Evolutionary conservation across 1,140 invertebrate species (phyloP), one percentile per base, ranked within the genome.

Genomic region (Amyelois transitella): DNA sequence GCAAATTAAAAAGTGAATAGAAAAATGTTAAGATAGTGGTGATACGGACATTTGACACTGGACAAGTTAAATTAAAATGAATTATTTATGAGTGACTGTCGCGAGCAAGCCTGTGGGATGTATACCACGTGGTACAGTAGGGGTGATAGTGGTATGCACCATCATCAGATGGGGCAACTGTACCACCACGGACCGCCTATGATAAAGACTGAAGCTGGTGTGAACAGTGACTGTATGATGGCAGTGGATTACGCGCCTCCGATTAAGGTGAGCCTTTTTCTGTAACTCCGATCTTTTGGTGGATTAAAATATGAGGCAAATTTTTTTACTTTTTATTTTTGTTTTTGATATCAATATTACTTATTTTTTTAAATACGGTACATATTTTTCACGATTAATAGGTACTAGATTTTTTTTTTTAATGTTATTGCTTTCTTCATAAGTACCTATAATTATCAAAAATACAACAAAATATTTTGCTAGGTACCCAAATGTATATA

Each of bases 161-260:
- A 89, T 60, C 88, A 88, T 55, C 86, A 89, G 53, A 85, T 88
- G 79, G 86, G 86, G 49, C 85, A 88, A 63, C 62, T 89, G 63
- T 89, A 89, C 77, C 88, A 86, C 67, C 83, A 89, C 52, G 86
- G 85, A 1, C 81, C 88, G 18, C 86, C 88, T 32, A 89, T 89
- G 88, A 89, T 89, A 21, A 88, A 89, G 80, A 89, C 88, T 67
- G 88, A 89, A 57, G 81, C 87, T 32, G 88, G 88, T 1, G 86
- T 89, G 0, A 88, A 88, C 32, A 89, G 82, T 64, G 88, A 89
- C 62, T 89, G 88, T 48, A 89, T 89, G 88, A 89, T 89, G 88
- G 88, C 88, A 0, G 88, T 89, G 5, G 88, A 89, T 44, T 89
- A 89, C 53, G 88, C 88, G 6, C 88, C 88, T 6, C 88, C 88